These are phyloP conservation scores for Camarhynchus parvulus DNA, from an alignment of 2,113 vertebrate genomes.

Conservation along the genomic window DNA sequence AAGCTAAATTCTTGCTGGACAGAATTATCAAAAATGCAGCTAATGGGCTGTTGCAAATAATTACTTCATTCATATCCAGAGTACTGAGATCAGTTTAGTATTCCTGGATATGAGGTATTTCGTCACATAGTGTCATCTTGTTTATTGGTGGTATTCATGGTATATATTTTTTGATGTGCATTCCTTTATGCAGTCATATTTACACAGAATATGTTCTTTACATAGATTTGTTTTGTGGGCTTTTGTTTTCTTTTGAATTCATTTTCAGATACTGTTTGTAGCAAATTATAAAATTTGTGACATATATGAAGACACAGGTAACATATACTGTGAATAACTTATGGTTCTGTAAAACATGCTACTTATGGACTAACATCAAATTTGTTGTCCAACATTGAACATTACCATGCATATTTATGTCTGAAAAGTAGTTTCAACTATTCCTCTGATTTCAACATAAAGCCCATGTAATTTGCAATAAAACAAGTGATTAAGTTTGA, in stretches of 20 bases:
- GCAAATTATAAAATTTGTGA: neutral
- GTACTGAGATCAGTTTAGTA: neutral
- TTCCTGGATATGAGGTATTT: neutral
- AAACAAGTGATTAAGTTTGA: neutral
- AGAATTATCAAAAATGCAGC: neutral
- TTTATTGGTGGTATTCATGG: neutral
- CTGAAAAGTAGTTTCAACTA: neutral
- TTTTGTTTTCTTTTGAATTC: neutral
- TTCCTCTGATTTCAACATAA: neutral
- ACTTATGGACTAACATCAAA: neutral
- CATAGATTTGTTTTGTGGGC: neutral
- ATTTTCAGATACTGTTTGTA: neutral
- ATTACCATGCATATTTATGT: neutral
- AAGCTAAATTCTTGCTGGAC: neutral
- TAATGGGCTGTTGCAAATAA: neutral
- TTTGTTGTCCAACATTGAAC: neutral
- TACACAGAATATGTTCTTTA: neutral
- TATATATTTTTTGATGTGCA: neutral
- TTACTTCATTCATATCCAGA: neutral
- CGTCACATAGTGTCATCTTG: accelerated
- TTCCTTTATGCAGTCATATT: neutral
- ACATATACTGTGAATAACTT: neutral
- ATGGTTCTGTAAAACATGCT: neutral
- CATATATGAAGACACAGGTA: neutral
- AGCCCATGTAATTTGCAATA: neutral